A percentile compares a stretch with the other conserved stretches of the same genome.
These are phyloP conservation scores for Hecatera dysodea DNA, from an alignment of 2,888 invertebrate species.

Conservation along the genomic window DNA sequence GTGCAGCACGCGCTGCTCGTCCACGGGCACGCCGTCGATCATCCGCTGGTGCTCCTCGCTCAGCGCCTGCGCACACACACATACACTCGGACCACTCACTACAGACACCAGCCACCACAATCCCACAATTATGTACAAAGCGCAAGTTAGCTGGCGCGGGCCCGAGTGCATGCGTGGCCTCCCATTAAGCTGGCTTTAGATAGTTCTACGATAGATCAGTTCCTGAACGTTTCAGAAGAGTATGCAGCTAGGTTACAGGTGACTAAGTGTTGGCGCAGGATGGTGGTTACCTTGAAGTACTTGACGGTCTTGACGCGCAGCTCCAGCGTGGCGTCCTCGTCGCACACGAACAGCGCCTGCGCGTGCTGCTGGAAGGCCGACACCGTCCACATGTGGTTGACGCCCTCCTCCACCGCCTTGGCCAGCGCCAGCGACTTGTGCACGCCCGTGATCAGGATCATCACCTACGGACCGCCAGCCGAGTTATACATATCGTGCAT, in stretches of 20 bases:
- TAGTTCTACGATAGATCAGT: neutral
- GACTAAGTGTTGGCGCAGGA: neutral
- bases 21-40: constrained; percentile 89
- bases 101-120: constrained; percentile 21
- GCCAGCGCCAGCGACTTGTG: constrained; percentile 99
- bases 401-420: constrained; percentile 99
- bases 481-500: too few species aligned
- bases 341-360: constrained; percentile 97
- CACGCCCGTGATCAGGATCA: constrained; percentile 99
- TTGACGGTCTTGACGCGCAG: constrained; percentile 99
- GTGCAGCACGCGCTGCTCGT: constrained; percentile 83
- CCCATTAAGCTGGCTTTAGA: constrained; percentile 23
- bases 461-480: constrained; percentile 92
- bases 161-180: constrained; percentile 21
- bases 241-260: constrained; percentile 13
- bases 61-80: constrained; percentile 92
- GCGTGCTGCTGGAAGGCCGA: constrained; percentile 99
- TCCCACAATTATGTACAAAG: neutral
- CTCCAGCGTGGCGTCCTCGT: constrained; percentile 99
- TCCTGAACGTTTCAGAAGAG: neutral
- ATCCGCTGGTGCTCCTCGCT: constrained; percentile 96
- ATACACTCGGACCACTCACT: constrained; percentile 40
- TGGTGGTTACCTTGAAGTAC: constrained; percentile 95
- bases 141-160: neutral
- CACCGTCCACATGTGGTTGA: constrained; percentile 99